These are phyloP conservation scores for Tetragnatha montana DNA, from an alignment of 2,888 invertebrate species.

Conservation along the genomic window DNA sequence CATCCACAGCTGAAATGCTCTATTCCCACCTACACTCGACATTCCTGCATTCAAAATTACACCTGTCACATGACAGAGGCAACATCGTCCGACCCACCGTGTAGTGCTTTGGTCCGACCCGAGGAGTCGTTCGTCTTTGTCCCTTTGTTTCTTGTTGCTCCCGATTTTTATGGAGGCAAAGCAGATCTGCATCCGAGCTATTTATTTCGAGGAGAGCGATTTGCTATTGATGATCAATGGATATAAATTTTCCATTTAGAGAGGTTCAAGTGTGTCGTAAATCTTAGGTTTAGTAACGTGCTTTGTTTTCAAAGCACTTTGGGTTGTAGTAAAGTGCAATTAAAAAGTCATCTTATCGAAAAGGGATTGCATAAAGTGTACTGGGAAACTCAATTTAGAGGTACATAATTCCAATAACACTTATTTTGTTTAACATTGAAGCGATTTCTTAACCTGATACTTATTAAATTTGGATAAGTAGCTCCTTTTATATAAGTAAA, in stretches of 20 bases:
- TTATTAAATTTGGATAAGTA: no score
- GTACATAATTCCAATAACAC: no score
- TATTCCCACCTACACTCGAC: not conserved
- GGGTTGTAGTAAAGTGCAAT: no score
- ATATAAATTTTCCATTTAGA: not conserved
- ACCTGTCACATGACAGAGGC: conserved; percentile 12
- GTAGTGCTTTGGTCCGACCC: conserved; percentile 20
- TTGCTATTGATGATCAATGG: not conserved
- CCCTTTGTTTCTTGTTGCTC: conserved; percentile 16
- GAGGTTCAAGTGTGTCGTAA: not conserved
- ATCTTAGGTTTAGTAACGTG: not conserved
- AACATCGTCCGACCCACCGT: no score
- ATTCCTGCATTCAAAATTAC: conserved; percentile 34
- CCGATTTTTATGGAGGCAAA: not conserved
- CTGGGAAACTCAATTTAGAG: no score
- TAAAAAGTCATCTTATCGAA: no score
- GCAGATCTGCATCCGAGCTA: not conserved
- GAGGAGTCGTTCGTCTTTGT: conserved; percentile 37
- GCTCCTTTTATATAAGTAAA: no score
- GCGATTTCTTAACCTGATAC: no score
- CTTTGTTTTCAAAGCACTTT: no score
- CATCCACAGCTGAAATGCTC: no score
- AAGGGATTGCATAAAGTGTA: no score
- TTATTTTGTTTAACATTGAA: no score
- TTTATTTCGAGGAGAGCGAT: not conserved